Percentiles rank a stretch among this genome's conserved stretches.
Conservation (phyloP, 2,113 vertebrate genomes). For the Dicrurus megarhynchus region DNA sequence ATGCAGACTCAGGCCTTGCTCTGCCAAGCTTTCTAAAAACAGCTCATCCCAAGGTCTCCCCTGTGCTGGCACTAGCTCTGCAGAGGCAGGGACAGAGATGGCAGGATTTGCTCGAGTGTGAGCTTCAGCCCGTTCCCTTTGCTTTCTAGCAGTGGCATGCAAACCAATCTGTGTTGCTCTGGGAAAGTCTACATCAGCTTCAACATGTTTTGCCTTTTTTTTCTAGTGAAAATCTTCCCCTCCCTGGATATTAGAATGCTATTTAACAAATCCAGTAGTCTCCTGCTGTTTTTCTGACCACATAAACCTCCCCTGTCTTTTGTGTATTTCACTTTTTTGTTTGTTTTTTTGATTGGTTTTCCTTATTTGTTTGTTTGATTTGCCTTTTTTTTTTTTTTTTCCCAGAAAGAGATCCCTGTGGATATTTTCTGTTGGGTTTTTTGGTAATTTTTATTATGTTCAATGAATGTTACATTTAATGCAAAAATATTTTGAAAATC, state of each 20-base stretch:
- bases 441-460: neutral
- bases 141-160: neutral
- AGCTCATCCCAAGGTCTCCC: neutral
- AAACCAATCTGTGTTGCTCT: neutral
- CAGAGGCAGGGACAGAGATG: neutral
- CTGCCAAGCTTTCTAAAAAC: slow-evolving; percentile 9
- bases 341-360: neutral
- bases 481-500: neutral
- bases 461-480: neutral
- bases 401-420: neutral
- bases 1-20: neutral
- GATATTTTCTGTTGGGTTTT: neutral
- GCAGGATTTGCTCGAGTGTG: neutral
- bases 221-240: neutral
- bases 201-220: neutral
- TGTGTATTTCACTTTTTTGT: neutral
- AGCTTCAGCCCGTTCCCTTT: neutral
- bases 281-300: neutral
- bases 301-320: neutral
- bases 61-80: neutral
- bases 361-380: neutral
- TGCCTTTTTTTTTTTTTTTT: neutral
- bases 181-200: neutral
- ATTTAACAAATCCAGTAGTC: neutral
- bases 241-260: neutral